Percentiles rank a stretch among this genome's conserved stretches.
phyloP scores from a whole-genome alignment of 2,888 invertebrate species.

The Nowickia ferox region DNA sequence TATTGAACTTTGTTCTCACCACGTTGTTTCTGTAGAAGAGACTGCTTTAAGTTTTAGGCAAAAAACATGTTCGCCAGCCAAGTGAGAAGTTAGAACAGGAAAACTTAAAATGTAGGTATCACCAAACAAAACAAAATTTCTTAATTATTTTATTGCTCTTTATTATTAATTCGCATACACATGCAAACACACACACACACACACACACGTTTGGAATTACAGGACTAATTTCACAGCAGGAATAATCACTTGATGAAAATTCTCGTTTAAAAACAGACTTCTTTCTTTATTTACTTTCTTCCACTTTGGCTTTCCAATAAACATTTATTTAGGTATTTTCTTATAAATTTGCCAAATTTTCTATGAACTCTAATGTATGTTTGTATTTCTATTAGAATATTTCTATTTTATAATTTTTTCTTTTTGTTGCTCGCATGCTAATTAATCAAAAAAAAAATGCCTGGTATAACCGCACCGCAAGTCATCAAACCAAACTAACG shows the following conservation, averaged over 20 bases:
- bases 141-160: neutral
- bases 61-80: neutral
- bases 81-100: constrained; percentile 7
- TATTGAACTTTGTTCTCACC: constrained; percentile 53
- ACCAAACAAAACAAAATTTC: neutral
- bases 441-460: constrained; percentile 26
- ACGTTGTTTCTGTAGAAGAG: constrained; percentile 44
- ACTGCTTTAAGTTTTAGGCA: neutral
- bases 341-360: constrained; percentile 17
- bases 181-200: neutral
- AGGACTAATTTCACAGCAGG: constrained; percentile 7
- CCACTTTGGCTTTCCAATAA: neutral
- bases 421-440: constrained; percentile 64
- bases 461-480: constrained; percentile 67
- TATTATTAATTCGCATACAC: neutral
- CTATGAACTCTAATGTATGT: constrained; percentile 27
- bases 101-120: neutral
- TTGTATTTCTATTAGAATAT: constrained; percentile 22
- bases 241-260: constrained; percentile 7
- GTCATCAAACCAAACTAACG: constrained; percentile 72
- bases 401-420: neutral
- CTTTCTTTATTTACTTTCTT: neutral
- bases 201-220: neutral
- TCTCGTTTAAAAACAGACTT: constrained; percentile 1
- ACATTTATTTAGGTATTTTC: constrained; percentile 8